Evolutionary conservation across 2,797 vertebrate species (phyloP).

Genomic region (Heliangelus exortis): DNA sequence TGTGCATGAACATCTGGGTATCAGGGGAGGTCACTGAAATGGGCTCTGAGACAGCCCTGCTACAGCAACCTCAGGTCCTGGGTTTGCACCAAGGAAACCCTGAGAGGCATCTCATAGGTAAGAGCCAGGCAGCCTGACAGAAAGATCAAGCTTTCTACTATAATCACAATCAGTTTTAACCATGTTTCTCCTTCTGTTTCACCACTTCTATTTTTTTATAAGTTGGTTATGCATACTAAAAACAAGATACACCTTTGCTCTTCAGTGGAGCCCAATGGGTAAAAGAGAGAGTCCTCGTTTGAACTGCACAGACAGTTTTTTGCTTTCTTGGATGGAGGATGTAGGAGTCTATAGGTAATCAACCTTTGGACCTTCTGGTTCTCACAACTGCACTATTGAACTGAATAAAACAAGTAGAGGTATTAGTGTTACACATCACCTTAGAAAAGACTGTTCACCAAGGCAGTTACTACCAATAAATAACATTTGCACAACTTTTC

Average conservation of each 20-base stretch:
- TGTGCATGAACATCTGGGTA: neutral
- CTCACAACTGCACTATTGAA: neutral
- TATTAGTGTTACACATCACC: neutral
- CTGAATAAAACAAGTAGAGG: neutral
- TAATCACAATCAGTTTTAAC: neutral
- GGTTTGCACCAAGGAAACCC: neutral
- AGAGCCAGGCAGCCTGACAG: neutral
- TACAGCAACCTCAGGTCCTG: neutral
- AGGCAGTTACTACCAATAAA: neutral
- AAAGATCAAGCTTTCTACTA: neutral
- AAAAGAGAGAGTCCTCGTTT: neutral
- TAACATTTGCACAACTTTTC: neutral
- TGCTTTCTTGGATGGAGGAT: neutral
- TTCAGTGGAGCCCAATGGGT: neutral
- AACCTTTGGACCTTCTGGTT: neutral
- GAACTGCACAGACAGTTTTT: neutral
- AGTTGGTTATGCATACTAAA: neutral
- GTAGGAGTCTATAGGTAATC: neutral
- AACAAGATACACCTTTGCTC: neutral
- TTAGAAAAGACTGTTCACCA: neutral
- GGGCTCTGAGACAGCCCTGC: neutral
- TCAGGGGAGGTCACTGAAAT: fast-evolving
- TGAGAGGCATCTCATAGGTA: neutral
- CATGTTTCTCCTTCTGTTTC: neutral
- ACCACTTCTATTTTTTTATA: neutral